A percentile compares a stretch with the other conserved stretches of the same genome.
Conservation (phyloP, 92 coral and sea anemone genomes). For the Pocillopora grandis region DNA sequence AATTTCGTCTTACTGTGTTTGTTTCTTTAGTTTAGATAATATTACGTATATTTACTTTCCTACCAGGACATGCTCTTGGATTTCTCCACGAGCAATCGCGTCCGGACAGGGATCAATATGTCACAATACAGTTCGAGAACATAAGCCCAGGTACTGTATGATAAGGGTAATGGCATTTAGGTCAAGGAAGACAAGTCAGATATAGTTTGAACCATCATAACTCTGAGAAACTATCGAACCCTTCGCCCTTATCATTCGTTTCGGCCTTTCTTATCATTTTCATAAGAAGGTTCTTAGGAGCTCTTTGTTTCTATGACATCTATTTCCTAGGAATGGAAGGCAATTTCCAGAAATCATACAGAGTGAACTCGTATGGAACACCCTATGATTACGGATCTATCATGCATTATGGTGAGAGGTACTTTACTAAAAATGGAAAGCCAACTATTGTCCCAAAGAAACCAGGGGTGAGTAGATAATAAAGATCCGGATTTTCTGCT, state of each 20-base stretch:
- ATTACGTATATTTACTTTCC: not conserved
- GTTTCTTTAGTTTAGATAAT: not conserved
- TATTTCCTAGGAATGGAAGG: slow-evolving; percentile 19
- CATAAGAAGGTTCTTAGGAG: not conserved
- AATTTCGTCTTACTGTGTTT: too few species aligned
- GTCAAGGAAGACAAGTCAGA: not conserved
- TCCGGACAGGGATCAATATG: slow-evolving; percentile 47
- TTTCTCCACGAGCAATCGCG: slow-evolving; percentile 55
- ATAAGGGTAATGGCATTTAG: not conserved
- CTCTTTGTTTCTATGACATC: not conserved
- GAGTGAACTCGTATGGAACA: slow-evolving; percentile 43
- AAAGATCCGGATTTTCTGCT: not conserved
- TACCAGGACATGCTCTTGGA: slow-evolving; percentile 55
- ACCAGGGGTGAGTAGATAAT: slow-evolving; percentile 32
- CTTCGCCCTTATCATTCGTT: not conserved
- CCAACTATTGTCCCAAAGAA: slow-evolving; percentile 57
- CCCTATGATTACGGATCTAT: slow-evolving; percentile 54
- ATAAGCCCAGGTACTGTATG: slow-evolving; percentile 27
- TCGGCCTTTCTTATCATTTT: not conserved
- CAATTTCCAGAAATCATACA: slow-evolving; percentile 38
- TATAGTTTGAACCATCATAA: not conserved
- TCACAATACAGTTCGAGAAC: slow-evolving; percentile 43
- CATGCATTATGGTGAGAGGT: slow-evolving; percentile 53
- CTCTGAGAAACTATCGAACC: not conserved
- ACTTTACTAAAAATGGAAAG: slow-evolving; percentile 52